Evolutionary conservation across 2,797 vertebrate species (phyloP), one percentile per base, ranked within the genome.

Genomic region (Myotis myotis): DNA sequence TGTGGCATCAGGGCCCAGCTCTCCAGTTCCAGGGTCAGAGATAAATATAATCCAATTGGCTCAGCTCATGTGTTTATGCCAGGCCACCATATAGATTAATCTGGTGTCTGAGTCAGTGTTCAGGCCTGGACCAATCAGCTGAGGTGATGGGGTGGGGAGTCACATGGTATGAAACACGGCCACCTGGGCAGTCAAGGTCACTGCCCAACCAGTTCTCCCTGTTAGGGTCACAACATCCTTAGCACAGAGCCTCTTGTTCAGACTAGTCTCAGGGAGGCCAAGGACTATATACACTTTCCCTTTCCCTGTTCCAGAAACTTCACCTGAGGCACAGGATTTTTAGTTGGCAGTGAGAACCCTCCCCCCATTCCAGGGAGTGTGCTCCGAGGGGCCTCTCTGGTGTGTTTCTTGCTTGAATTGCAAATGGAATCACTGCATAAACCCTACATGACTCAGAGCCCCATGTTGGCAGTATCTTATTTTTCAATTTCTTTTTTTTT

Each of bases 401-500:
- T 82, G 90, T 79, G 64, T 60, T 94, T 85, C 95, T 97, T 92
- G 79, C 94, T 97, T 97, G 90, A 97, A 96, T 96, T 96, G 92
- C 94, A 97, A 97, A 97, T 96, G 79, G 96, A 96, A 96, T 94
- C 68, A 0, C 94, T 95, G 96, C 93, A 95, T 96, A 96, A 97
- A 96, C 96, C 97, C 95, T 95, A 87, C 88, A 92, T 97, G 96
- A 96, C 90, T 97, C 95, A 97, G 90, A 92, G 92, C 96, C 96
- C 96, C 95, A 70, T 87, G 97, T 97, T 96, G 96, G 96, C 97
- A 97, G 93, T 97, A 96, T 97, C 97, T 97, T 97, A 97, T 96
- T 97, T 97, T 97, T 97, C 97, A 97, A 97, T 97, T 97, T 96
- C 97, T 97, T 97, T 95, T 97, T 96, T 97, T 97, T 97, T 97